Percentiles rank a stretch among this genome's conserved stretches.
phyloP scores from a whole-genome alignment of 2,113 vertebrate genomes.

The Salvelinus alpinus region DNA sequence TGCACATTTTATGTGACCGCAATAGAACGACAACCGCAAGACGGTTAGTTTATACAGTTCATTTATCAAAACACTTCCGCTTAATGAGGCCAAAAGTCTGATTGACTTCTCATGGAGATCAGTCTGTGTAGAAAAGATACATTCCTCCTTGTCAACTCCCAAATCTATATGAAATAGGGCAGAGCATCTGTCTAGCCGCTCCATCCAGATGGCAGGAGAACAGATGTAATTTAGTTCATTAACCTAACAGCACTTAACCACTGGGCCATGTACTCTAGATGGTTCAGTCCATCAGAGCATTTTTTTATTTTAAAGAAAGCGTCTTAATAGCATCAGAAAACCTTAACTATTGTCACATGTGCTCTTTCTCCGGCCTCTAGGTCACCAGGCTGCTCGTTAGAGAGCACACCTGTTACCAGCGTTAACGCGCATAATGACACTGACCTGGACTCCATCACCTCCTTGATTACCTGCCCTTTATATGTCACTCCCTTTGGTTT shows the following conservation, averaged over 20 bases:
- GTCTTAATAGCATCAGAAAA: conserved; percentile 69
- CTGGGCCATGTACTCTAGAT: conserved; percentile 54
- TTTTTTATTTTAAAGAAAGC: conserved; percentile 63
- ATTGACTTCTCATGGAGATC: conserved; percentile 14
- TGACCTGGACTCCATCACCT: no score
- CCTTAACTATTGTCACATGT: conserved; percentile 27
- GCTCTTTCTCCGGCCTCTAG: no score
- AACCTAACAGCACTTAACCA: conserved; percentile 74
- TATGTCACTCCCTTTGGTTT: no score
- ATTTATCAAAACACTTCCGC: not conserved
- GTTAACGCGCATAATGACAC: no score
- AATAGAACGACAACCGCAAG: no score
- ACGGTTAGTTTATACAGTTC: not conserved
- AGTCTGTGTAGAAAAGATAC: conserved; percentile 39
- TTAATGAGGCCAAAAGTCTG: not conserved
- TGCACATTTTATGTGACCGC: not conserved
- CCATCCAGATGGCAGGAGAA: conserved; percentile 68
- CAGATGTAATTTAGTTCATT: conserved; percentile 77
- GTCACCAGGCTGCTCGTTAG: no score
- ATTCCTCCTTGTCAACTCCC: conserved; percentile 55
- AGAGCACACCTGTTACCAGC: no score
- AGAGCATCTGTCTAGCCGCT: conserved; percentile 61
- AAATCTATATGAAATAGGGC: conserved; percentile 37
- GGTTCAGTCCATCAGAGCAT: conserved; percentile 60
- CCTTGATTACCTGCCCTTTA: no score